Base-by-base conservation (phyloP, 2,113 vertebrate species). In the Lagopus leucura region DNA sequence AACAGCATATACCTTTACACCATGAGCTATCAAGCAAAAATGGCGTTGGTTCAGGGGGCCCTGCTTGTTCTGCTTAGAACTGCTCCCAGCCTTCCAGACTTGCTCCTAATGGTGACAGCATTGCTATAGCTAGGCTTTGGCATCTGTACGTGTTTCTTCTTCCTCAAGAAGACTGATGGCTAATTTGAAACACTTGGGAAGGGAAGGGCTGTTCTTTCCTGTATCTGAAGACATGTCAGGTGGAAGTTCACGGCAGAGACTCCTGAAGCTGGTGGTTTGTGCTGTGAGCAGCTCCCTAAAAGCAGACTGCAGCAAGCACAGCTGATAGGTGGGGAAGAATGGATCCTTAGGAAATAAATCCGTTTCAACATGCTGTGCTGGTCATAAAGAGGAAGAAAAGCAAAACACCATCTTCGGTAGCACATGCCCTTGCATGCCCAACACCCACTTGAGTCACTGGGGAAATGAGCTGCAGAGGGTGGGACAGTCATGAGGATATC, bases 1-100 rank as follows among this genome's bases (percentile, higher is more conserved):
- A 94, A 50, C 64, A 94, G 64, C 50, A 92, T 73, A 30, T 86
- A 72, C 27, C 94, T 95, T 66, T 60, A 92, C 73, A 93, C 82
- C 4, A 14, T 27, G 17, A 45, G 48, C 80, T 83, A 57, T 64
- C 32, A 9, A 60, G 30, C 84, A 75, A 94, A 89, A 91, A 91
- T 34, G 36, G 15, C 81, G 36, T 43, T 54, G 47, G 71, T 86
- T 69, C 75, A 57, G 80, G 47, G 28, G 36, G 18, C 75, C 10
- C 5, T 85, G 65, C 21, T 69, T 28, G 52, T 86, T 61, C 50
- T 73, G 2, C 30, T 22, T 6, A 65, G 54, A 87, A 4, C 50
- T 72, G 43, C 45, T 63, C 57, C 69, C 32, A 36, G 11, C 66
- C 54, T 86, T 84, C 84, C 74, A 86, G 60, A 22, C 67, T 70